Conservation (phyloP, 2,113 vertebrate species). For the Tympanuchus pallidicinctus region DNA sequence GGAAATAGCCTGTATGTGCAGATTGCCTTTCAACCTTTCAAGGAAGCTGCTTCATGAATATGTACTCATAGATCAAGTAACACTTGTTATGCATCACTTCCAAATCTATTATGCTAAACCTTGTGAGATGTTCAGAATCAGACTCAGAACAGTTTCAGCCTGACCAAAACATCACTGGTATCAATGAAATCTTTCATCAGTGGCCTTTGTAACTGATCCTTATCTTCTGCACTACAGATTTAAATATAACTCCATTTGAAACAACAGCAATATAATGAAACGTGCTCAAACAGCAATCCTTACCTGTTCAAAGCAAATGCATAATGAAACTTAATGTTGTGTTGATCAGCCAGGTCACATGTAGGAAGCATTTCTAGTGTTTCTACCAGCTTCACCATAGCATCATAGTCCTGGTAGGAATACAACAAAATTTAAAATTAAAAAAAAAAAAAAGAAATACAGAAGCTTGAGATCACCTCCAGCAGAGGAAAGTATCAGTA, state of each 20-base stretch:
- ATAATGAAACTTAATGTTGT: constrained; percentile 97
- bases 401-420: constrained; percentile 89
- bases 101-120: neutral
- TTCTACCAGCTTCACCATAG: constrained; percentile 96
- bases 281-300: neutral
- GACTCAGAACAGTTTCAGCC: neutral
- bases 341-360: constrained; percentile 91
- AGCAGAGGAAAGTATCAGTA: neutral
- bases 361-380: constrained; percentile 93
- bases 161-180: neutral
- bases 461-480: neutral
- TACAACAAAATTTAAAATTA: neutral
- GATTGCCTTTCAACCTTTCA: neutral
- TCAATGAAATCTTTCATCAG: neutral
- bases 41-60: neutral
- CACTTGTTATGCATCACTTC: neutral
- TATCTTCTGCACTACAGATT: neutral
- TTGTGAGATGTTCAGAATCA: neutral
- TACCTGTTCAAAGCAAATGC: constrained; percentile 96
- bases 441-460: neutral
- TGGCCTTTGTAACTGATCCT: neutral
- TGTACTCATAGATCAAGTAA: neutral
- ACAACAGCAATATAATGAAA: neutral
- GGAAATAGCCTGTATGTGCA: neutral
- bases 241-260: neutral